Evolutionary conservation across 2,888 invertebrate genomes (phyloP).

Genomic region (Dione juno): DNA sequence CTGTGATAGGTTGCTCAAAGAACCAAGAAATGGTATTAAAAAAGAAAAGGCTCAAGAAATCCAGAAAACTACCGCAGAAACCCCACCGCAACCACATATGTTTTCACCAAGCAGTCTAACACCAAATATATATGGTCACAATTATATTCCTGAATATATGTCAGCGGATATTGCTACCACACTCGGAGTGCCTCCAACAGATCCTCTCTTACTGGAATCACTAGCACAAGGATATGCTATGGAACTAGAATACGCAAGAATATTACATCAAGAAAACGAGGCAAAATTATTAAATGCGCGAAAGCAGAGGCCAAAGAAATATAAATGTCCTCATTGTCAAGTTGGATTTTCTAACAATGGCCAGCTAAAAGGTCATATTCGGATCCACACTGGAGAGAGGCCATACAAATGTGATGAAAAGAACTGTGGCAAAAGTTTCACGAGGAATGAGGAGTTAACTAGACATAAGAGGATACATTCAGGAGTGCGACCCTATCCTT

Average conservation of each 20-base stretch:
- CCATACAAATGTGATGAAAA: constrained; percentile 94
- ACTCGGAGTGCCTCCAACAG: constrained; percentile 74
- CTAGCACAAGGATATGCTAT: constrained; percentile 84
- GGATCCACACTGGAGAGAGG: constrained; percentile 95
- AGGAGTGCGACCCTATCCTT: constrained; percentile 93
- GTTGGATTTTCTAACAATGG: constrained; percentile 97
- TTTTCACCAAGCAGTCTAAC: constrained; percentile 40
- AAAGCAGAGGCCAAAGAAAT: constrained; percentile 94
- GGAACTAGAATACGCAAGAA: constrained; percentile 88
- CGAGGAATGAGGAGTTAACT: constrained; percentile 95
- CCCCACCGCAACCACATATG: constrained; percentile 32
- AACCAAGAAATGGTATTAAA: constrained; percentile 49
- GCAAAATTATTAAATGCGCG: constrained; percentile 86
- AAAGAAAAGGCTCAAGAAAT: constrained; percentile 49
- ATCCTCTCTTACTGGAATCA: constrained; percentile 77
- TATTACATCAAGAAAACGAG: constrained; percentile 88
- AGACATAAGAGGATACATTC: constrained; percentile 96
- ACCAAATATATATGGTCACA: constrained; percentile 53
- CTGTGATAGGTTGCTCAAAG: constrained; percentile 70
- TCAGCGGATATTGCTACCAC: constrained; percentile 76
- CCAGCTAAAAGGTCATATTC: constrained; percentile 94
- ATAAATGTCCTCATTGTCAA: constrained; percentile 94
- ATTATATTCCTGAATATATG: constrained; percentile 69
- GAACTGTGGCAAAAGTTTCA: constrained; percentile 94
- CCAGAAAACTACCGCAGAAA: constrained; percentile 42